Percentiles rank a stretch among this genome's conserved stretches.
Conservation (phyloP, 2,113 vertebrate species). For the Lagopus leucura region DNA sequence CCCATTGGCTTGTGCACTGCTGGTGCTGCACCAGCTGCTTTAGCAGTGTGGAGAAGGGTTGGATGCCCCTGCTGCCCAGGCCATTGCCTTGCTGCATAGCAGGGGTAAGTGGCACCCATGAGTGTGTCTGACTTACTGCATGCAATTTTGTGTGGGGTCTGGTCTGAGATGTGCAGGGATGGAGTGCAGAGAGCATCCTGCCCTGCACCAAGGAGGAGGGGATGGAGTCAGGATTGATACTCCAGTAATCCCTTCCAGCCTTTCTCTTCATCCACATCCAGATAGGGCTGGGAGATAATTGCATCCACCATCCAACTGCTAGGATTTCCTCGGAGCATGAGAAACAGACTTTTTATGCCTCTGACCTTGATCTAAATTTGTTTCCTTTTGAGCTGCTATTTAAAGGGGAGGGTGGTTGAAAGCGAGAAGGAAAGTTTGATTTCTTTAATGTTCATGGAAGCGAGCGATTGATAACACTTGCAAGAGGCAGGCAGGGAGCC, state of each 20-base stretch:
- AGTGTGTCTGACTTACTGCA: neutral
- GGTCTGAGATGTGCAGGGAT: accelerated
- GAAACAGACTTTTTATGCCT: conserved; percentile 50
- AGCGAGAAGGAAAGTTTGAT: conserved; percentile 41
- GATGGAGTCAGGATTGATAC: neutral
- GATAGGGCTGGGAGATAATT: conserved; percentile 24
- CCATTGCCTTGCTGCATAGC: neutral
- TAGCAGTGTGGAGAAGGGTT: neutral
- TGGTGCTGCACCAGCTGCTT: neutral
- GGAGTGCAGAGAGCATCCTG: neutral
- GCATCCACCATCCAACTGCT: neutral
- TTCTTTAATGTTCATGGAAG: conserved; percentile 66
- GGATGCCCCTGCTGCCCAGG: neutral
- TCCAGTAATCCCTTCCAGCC: conserved; percentile 37
- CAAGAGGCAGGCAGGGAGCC: conserved; percentile 59
- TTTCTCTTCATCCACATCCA: neutral
- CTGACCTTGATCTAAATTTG: conserved; percentile 70
- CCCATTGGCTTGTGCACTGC: too few species aligned
- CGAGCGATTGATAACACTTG: conserved; percentile 65
- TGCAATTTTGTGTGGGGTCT: neutral
- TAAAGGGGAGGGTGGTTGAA: neutral
- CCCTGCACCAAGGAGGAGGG: neutral
- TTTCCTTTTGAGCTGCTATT: conserved; percentile 70
- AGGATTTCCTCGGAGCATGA: conserved; percentile 69
- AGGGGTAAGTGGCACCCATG: accelerated